Evolutionary conservation across 2,113 vertebrate species (phyloP).

Genomic region (Lates calcarifer): DNA sequence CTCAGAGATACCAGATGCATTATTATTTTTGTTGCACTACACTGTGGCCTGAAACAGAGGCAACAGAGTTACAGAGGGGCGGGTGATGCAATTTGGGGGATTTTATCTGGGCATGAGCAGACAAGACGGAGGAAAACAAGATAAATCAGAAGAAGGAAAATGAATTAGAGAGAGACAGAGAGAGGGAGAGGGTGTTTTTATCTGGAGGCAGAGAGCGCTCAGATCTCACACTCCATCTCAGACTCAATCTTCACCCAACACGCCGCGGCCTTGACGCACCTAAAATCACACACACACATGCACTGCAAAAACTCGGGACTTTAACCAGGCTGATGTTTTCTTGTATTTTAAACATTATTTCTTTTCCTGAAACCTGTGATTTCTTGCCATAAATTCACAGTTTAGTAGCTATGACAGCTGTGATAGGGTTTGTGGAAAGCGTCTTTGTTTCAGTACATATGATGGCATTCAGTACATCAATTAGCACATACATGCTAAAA

Average conservation of each 20-base stretch:
- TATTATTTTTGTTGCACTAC: slow-evolving; percentile 30
- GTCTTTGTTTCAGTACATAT: no score
- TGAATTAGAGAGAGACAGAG: slow-evolving; percentile 67
- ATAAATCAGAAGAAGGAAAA: slow-evolving; percentile 71
- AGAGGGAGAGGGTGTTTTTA: slow-evolving; percentile 43
- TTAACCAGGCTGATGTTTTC: not conserved
- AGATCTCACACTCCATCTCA: slow-evolving; percentile 61
- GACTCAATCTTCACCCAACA: slow-evolving; percentile 60
- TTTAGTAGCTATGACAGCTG: not conserved
- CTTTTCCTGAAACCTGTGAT: not conserved
- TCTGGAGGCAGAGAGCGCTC: slow-evolving; percentile 50
- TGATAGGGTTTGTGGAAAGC: not conserved
- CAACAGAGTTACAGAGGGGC: slow-evolving; percentile 32
- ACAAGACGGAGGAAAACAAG: slow-evolving; percentile 65
- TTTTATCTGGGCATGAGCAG: slow-evolving; percentile 65
- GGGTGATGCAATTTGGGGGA: slow-evolving; percentile 72
- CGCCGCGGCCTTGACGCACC: not conserved
- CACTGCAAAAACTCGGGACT: not conserved
- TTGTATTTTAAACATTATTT: slow-evolving; percentile 9
- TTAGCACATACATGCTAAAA: no score
- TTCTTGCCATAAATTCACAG: not conserved
- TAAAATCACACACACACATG: slow-evolving; percentile 10
- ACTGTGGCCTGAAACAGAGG: slow-evolving; percentile 40
- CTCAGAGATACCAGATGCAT: slow-evolving; percentile 59
- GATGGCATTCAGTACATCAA: no score